These are phyloP conservation scores for Falco berigora DNA, from an alignment of 2,797 vertebrate genomes.

Conservation along the genomic window DNA sequence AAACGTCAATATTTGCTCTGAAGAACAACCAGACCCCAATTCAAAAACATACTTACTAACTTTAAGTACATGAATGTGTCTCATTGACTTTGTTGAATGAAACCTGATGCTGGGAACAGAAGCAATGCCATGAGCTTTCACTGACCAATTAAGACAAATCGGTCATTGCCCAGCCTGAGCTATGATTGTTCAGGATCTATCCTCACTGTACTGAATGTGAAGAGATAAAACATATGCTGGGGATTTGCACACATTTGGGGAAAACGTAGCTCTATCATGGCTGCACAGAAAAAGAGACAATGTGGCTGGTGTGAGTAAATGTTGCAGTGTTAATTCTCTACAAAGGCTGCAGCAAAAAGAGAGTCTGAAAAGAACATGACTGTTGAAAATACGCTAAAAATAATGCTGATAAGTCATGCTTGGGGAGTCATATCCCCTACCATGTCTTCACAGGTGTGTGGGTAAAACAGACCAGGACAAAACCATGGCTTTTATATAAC, in stretches of 20 bases:
- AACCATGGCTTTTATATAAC: background rate
- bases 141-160: conserved; percentile 18
- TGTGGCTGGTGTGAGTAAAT: background rate
- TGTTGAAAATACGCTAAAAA: background rate
- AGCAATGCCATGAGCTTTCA: background rate
- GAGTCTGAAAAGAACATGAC: background rate
- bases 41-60: background rate
- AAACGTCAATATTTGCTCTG: conserved; percentile 34
- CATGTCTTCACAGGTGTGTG: background rate
- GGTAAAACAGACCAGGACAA: background rate
- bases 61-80: conserved; percentile 6
- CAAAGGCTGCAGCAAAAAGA: background rate
- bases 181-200: background rate
- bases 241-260: background rate
- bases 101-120: conserved; percentile 37
- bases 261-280: background rate
- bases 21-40: conserved; percentile 13
- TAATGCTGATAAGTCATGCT: background rate
- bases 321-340: background rate
- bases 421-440: background rate
- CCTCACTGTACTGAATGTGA: background rate
- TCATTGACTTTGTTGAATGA: conserved; percentile 19
- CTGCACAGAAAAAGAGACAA: background rate
- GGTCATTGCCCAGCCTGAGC: background rate
- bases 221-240: background rate